These are phyloP conservation scores for Lepilemur septentrionalis DNA, from an alignment of 2,797 vertebrate genomes.

Conservation along the genomic window DNA sequence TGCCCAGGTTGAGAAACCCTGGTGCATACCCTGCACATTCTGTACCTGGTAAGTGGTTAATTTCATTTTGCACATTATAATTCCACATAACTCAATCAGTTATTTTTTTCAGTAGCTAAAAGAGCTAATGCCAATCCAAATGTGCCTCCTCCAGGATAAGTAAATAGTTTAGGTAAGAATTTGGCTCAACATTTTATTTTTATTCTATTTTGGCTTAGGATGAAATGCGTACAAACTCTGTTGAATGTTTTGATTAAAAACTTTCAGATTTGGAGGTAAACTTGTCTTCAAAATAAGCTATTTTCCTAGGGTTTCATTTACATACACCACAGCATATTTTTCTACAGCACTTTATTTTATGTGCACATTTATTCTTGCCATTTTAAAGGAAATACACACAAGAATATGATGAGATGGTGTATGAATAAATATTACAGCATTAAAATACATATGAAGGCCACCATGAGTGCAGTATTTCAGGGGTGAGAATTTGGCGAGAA, in stretches of 20 bases:
- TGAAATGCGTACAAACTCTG: slow-evolving; percentile 28
- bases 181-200: slow-evolving; percentile 54
- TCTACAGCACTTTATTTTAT: not conserved
- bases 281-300: slow-evolving; percentile 13
- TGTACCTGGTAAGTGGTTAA: not conserved
- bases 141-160: not conserved
- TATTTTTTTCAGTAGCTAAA: slow-evolving; percentile 25
- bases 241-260: slow-evolving; percentile 63
- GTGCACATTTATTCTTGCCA: not conserved
- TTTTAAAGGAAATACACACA: slow-evolving; percentile 39
- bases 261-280: slow-evolving; percentile 50
- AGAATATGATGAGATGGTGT: not conserved
- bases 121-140: not conserved
- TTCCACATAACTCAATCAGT: not conserved
- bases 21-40: not conserved
- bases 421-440: not conserved
- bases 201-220: slow-evolving; percentile 51
- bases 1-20: not conserved
- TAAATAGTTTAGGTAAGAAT: slow-evolving; percentile 33
- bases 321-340: not conserved
- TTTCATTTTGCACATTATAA: not conserved
- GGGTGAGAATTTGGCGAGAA: not conserved
- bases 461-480: not conserved
- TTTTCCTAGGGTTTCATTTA: slow-evolving; percentile 17
- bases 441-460: not conserved